These are phyloP conservation scores for Oscheius sp. DNA, from an alignment of 2,888 invertebrate species.

Conservation along the genomic window DNA sequence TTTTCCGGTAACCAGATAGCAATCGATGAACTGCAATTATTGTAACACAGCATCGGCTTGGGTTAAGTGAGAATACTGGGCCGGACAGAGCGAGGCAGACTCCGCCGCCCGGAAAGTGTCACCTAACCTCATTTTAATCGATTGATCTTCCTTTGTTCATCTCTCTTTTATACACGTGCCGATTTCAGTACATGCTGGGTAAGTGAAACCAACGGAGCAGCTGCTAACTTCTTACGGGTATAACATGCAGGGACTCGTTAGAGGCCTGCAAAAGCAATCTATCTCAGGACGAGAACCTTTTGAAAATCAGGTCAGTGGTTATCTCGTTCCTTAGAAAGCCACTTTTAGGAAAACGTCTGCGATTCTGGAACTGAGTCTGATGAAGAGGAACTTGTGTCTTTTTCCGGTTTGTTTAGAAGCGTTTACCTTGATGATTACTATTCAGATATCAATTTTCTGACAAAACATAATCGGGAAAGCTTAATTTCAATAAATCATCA, in stretches of 20 bases:
- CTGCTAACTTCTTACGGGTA: slow-evolving; percentile 27
- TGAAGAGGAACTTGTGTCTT: slow-evolving; percentile 42
- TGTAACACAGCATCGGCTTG: slow-evolving; percentile 23
- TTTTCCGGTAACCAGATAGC: slow-evolving; percentile 17
- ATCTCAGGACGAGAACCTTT: slow-evolving; percentile 19
- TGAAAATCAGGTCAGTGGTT: slow-evolving; percentile 8
- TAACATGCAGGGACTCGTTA: slow-evolving; percentile 30
- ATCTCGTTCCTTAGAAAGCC: not conserved
- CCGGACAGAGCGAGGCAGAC: slow-evolving; percentile 14
- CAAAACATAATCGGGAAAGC: slow-evolving; percentile 2
- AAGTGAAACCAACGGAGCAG: slow-evolving; percentile 24
- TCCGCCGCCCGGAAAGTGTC: not conserved
- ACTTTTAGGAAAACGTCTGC: slow-evolving; percentile 32
- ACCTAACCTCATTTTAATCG: slow-evolving; percentile 8
- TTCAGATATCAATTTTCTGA: slow-evolving; percentile 2
- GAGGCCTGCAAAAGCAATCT: slow-evolving; percentile 22
- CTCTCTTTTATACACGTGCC: not conserved
- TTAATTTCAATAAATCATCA: slow-evolving; percentile 10
- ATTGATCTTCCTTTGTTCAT: not conserved
- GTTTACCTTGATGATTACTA: not conserved
- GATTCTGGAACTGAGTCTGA: slow-evolving; percentile 58
- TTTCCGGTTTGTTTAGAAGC: not conserved
- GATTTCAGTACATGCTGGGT: slow-evolving; percentile 29
- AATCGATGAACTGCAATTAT: slow-evolving; percentile 27
- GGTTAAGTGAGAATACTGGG: slow-evolving; percentile 23